Conservation (phyloP, 2,113 vertebrate genomes). For the Symphodus melops region DNA sequence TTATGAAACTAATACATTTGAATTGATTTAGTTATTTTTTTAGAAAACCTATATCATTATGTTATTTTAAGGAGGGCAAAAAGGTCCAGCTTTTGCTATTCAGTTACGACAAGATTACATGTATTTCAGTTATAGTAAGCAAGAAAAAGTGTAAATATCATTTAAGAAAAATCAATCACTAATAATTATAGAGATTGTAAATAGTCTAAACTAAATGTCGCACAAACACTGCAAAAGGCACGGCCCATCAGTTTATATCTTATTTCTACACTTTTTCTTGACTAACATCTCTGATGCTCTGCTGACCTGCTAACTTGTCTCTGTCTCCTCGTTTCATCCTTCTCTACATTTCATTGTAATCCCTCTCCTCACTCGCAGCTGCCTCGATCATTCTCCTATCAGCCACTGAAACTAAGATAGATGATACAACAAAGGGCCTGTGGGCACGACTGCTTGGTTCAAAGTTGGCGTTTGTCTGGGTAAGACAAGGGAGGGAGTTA, state of each 20-base stretch:
- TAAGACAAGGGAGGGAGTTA: conserved; percentile 25
- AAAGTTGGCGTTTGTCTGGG: not conserved
- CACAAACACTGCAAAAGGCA: not conserved
- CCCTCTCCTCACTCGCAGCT: conserved; percentile 32
- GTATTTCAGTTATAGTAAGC: too few species aligned
- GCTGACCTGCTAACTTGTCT: not conserved
- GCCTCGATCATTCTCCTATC: conserved; percentile 34
- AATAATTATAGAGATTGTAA: too few species aligned
- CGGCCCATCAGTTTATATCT: not conserved
- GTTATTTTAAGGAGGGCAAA: not conserved
- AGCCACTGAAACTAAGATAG: not conserved
- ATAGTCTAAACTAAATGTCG: too few species aligned
- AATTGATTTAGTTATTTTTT: too few species aligned
- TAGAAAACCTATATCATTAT: too few species aligned
- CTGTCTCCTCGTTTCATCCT: conserved; percentile 4
- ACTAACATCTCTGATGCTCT: not conserved
- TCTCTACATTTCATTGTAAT: conserved; percentile 32
- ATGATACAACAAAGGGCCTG: not conserved
- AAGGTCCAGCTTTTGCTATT: not conserved
- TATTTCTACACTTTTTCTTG: not conserved
- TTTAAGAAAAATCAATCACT: too few species aligned
- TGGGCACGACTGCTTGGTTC: not conserved
- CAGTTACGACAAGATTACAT: too few species aligned
- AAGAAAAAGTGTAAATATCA: too few species aligned
- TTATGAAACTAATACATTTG: too few species aligned